Evolutionary conservation across 2,797 vertebrate species (phyloP).

Genomic region (Notamacropus eugenii): DNA sequence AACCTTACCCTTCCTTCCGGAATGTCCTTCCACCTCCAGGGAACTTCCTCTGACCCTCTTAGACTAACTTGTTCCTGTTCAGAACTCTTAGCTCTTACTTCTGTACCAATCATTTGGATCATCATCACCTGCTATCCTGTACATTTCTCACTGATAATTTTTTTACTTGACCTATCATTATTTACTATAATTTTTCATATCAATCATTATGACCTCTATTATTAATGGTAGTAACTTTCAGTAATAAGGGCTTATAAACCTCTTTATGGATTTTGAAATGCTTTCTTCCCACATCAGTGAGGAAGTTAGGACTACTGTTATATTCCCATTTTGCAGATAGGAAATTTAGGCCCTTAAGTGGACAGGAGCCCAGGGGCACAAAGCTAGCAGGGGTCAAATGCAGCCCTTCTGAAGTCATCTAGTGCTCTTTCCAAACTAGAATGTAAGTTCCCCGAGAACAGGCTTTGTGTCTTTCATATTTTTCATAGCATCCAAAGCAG

Average conservation of each 20-base stretch:
- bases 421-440: neutral
- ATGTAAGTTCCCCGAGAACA: no score
- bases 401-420: neutral
- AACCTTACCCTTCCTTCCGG: neutral
- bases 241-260: neutral
- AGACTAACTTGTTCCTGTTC: neutral
- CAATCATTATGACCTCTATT: neutral
- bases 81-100: slow-evolving; percentile 4
- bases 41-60: neutral
- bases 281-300: neutral
- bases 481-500: neutral
- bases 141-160: neutral
- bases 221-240: neutral
- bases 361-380: neutral
- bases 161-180: neutral
- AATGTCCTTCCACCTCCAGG: slow-evolving; percentile 1
- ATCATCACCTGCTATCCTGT: neutral
- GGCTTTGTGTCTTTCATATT: neutral
- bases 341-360: neutral
- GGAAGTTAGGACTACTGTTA: neutral
- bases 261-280: neutral
- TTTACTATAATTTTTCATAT: slow-evolving; percentile 26
- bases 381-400: neutral
- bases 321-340: neutral
- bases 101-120: neutral